A percentile compares a stretch with the other conserved stretches of the same genome.
Evolutionary conservation across 1,140 invertebrate genomes (phyloP).

Genomic region (Tyrophagus putrescentiae): DNA sequence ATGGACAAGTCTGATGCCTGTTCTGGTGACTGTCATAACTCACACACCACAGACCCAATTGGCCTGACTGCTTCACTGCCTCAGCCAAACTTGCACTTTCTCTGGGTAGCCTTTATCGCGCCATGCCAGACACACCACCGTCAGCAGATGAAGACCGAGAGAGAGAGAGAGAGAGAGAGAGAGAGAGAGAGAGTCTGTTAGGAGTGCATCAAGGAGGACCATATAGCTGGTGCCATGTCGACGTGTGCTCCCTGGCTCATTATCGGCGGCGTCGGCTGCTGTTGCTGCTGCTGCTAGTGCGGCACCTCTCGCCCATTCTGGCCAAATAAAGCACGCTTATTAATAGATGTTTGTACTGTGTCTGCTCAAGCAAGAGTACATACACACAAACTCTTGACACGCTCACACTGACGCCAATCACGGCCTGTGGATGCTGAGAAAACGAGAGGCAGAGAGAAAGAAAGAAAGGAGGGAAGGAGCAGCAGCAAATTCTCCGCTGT

Average conservation of each 20-base stretch:
- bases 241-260: background rate
- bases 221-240: background rate
- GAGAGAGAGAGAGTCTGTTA: slow-evolving; percentile 14
- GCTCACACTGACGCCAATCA: slow-evolving; percentile 8
- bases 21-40: background rate
- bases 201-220: background rate
- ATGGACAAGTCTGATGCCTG: too few species aligned
- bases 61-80: too few species aligned
- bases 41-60: background rate
- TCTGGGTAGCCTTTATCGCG: too few species aligned
- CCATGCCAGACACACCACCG: background rate
- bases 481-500: slow-evolving; percentile 20
- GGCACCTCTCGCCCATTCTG: background rate
- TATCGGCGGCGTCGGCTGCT: background rate
- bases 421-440: background rate
- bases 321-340: slow-evolving; percentile 18
- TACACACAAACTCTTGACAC: slow-evolving; percentile 16
- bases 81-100: too few species aligned
- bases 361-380: background rate
- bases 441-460: background rate
- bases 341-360: slow-evolving; percentile 7
- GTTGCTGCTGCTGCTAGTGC: background rate
- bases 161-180: slow-evolving; percentile 9
- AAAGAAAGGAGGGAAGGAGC: background rate
- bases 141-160: background rate